Base-by-base conservation (phyloP, 1,140 invertebrate species). In the Nasonia vitripennis region DNA sequence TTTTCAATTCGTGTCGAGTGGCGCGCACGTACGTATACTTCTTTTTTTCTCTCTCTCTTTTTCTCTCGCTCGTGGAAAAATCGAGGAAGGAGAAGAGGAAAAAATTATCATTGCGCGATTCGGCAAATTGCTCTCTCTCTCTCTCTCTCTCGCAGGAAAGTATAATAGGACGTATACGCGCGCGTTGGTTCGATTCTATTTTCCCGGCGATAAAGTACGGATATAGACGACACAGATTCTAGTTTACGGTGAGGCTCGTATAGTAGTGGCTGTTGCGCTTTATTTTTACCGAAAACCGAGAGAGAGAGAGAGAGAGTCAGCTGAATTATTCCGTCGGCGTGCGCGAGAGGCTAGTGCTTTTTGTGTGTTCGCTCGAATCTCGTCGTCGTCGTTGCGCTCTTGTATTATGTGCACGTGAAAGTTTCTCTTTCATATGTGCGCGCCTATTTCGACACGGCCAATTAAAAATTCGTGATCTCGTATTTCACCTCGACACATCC, bases 191-290 rank as follows among this genome's bases (percentile, higher is more conserved):
- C 73, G 73, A 75, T 75, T 41, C 73, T 41, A 41, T 75, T 75
- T 37, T n/a, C 20, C 37, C 17, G 14, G 17, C 73, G 73, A 41
- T 75, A 75, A 75, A 75, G 31, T 75, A n/a, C 31, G 37, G 37
- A 41, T 75, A 75, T 75, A 75, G 34, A n/a, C 20, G 73, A n/a
- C 73, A 34, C 31, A n/a, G 73, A 75, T 75, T 75, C 17, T 34
- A 62, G 20, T 62, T 62, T 20, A n/a, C 55, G 20, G n/a, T n/a
- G 55, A 62, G 48, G 14, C 48, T 51, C 48, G 48, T 51, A 51
- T 17, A 17, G 45, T 12, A 51, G 48, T 51, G 48, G 14, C 14
- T 62, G 5, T 62, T n/a, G 20, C 17, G 55, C 55, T 62, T 62
- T 62, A 62, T 62, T 62, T 62, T 62, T 7, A n/a, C 17, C 55